phyloP scores from a whole-genome alignment of 1,140 invertebrate genomes.

The Panonychus citri region DNA sequence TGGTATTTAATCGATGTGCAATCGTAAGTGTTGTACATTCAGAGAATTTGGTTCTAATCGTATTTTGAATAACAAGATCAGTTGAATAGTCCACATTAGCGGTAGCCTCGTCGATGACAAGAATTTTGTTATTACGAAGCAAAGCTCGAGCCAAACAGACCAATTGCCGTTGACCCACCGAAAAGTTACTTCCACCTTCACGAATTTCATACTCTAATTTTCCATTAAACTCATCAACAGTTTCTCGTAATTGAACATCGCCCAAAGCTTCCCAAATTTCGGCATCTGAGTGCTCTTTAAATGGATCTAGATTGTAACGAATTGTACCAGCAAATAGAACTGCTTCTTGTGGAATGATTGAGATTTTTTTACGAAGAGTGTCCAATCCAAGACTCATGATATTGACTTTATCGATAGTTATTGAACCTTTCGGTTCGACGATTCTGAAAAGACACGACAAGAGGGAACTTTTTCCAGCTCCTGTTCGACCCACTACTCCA shows the following conservation, averaged over 20 bases:
- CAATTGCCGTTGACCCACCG: slow-evolving; percentile 47
- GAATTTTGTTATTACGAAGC: slow-evolving; percentile 35
- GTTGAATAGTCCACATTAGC: slow-evolving; percentile 45
- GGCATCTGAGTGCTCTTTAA: slow-evolving; percentile 15
- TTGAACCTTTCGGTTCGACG: slow-evolving; percentile 38
- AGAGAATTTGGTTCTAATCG: slow-evolving; percentile 21
- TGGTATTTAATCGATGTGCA: slow-evolving; percentile 19
- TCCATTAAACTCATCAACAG: slow-evolving; percentile 8
- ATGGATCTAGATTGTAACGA: slow-evolving; percentile 21
- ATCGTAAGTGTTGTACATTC: slow-evolving; percentile 23
- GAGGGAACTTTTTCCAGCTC: slow-evolving; percentile 26
- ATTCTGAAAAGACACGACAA: slow-evolving; percentile 9
- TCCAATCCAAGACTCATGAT: slow-evolving; percentile 40
- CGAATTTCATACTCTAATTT: slow-evolving; percentile 4
- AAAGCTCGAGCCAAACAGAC: slow-evolving; percentile 48
- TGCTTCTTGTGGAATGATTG: slow-evolving; percentile 53
- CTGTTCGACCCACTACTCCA: slow-evolving; percentile 40
- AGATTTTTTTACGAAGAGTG: slow-evolving; percentile 35
- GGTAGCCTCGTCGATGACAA: slow-evolving; percentile 47
- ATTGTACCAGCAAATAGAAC: slow-evolving; percentile 25
- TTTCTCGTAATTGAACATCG: slow-evolving; percentile 17
- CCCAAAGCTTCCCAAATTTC: slow-evolving; percentile 19
- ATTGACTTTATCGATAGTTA: slow-evolving; percentile 58
- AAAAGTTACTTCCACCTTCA: slow-evolving; percentile 34
- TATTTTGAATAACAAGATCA: slow-evolving; percentile 22